phyloP scores from a whole-genome alignment of 2,888 invertebrate genomes.

The Phalera bucephala region DNA sequence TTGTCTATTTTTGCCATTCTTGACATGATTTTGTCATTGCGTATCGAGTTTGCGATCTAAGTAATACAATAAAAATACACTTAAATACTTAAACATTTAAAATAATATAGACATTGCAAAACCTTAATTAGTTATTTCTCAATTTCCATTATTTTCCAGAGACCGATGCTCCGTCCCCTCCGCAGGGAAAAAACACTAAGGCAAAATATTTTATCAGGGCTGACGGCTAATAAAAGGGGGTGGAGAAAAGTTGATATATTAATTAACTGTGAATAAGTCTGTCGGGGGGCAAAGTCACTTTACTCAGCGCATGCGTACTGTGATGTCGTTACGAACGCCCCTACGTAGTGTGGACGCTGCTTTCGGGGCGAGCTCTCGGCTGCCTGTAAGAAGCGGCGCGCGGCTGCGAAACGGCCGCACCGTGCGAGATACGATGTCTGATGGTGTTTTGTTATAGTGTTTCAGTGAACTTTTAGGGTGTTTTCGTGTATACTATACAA shows the following conservation, averaged over 20 bases:
- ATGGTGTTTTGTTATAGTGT: constrained; percentile 12
- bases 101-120: too few relatives aligned
- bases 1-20: too few relatives aligned
- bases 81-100: too few relatives aligned
- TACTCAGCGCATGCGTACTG: constrained; percentile 72
- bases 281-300: constrained; percentile 75
- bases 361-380: constrained; percentile 52
- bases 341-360: constrained; percentile 67
- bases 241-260: constrained; percentile 79
- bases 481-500: constrained; percentile 23
- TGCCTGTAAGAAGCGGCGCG: constrained; percentile 20
- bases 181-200: constrained; percentile 38
- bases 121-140: background rate
- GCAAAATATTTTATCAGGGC: constrained; percentile 72
- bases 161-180: constrained; percentile 16
- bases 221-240: constrained; percentile 69
- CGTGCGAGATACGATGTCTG: constrained; percentile 50
- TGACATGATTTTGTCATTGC: too few relatives aligned
- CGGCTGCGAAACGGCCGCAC: constrained; percentile 43
- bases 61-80: too few relatives aligned
- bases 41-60: too few relatives aligned
- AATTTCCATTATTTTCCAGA: constrained; percentile 20
- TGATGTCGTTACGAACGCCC: constrained; percentile 60
- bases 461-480: constrained; percentile 27
- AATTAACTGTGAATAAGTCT: constrained; percentile 81